Evolutionary conservation across 2,113 vertebrate species (phyloP), one percentile per base, ranked within the genome.

Genomic region (Periophthalmus modestus): DNA sequence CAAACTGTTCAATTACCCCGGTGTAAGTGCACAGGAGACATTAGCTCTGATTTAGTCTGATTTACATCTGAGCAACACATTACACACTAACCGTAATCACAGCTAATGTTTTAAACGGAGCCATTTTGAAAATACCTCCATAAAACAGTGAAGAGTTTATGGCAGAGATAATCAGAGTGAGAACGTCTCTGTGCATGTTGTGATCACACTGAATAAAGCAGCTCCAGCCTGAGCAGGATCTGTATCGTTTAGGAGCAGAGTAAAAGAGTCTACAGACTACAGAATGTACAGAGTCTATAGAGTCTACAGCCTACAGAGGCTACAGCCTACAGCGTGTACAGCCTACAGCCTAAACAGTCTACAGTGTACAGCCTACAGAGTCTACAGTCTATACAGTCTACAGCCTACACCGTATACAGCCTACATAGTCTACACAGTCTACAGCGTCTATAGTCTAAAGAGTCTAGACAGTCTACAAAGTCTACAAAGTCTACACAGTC

Each of bases 191-290:
- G 1, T 7, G 52, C 4, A n/a, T n/a, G n/a, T n/a, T n/a, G n/a
- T n/a, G n/a, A n/a, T n/a, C n/a, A n/a, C n/a, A n/a, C n/a, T n/a
- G 58, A 69, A 21, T 65, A n/a, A n/a, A 80, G 73, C 68, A 66
- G 34, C 81, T 80, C 75, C 84, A 84, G n/a, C 77, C 61, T 68
- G 81, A 69, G 73, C 66, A n/a, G n/a, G n/a, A 73, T 81, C 71
- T 86, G 79, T 78, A 59, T 83, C 63, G 48, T 77, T 84, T 74
- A 69, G 71, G 72, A 74, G 69, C 33, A 16, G 59, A 72, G 68
- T 11, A 21, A 52, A 75, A 81, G 28, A 28, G 28, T 28, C 28
- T 28, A 28, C 28, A 28, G 28, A 2, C 28, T 28, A 28, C 28
- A 28, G 28, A 28, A 3, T 28, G 1, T 28, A 28, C 28, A 28